Evolutionary conservation across 2,797 vertebrate genomes (phyloP).

Genomic region (Phoebastria nigripes): DNA sequence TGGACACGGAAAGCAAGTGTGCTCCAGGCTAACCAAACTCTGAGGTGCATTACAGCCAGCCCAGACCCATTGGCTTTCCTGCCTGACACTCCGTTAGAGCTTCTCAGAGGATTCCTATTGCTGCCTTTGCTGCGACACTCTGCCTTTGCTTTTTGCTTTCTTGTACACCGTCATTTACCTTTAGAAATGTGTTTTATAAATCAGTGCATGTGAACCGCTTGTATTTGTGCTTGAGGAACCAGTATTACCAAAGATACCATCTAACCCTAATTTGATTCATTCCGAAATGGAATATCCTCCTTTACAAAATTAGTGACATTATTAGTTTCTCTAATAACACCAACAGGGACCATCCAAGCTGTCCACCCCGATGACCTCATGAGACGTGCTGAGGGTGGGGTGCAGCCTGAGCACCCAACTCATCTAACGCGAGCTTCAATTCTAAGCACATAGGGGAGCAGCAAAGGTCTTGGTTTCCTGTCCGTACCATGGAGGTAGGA

Average conservation of each 20-base stretch:
- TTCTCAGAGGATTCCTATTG: background rate
- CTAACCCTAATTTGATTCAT: background rate
- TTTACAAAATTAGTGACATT: background rate
- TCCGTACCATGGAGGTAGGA: accelerated
- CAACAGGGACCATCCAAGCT: background rate
- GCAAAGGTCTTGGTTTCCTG: background rate
- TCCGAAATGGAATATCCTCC: background rate
- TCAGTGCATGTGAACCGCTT: background rate
- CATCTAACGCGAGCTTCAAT: accelerated
- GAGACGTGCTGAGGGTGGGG: accelerated
- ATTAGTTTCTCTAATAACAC: background rate
- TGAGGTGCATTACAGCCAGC: background rate
- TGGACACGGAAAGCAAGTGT: background rate
- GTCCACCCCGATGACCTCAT: background rate
- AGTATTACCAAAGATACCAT: background rate
- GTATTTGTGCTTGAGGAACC: background rate
- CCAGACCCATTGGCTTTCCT: background rate
- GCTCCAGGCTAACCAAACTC: background rate
- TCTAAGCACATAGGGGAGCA: accelerated
- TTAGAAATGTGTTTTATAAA: background rate
- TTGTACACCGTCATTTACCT: background rate
- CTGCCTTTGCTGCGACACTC: background rate
- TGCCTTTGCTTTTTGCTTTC: background rate
- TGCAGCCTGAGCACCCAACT: background rate
- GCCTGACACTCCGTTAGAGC: background rate